Base-by-base conservation (phyloP, 1,140 invertebrate genomes). In the Drosophila rufa region DNA sequence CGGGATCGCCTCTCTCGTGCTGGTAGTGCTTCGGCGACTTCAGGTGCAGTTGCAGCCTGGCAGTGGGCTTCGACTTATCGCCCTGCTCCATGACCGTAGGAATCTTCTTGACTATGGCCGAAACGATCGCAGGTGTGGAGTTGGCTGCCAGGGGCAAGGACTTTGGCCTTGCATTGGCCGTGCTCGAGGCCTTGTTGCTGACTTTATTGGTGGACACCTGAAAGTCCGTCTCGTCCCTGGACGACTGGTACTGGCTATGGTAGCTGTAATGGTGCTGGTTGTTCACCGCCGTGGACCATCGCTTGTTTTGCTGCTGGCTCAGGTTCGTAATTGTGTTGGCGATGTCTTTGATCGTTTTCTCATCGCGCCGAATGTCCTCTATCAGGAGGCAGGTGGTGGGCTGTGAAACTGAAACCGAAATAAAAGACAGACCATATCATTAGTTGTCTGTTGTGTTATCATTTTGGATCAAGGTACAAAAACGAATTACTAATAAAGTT, bases 1-100 rank as follows among this genome's bases (percentile, higher is more conserved):
- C 97, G 12, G 97, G 97, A 92, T 97, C 96, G n/a, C 96, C 96
- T 33, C 96, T 94, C 58, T 95, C 95, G 42, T 91, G 91, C 19
- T 91, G 82, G 19, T 92, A 87, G 4, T 91, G 69, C 40, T 92
- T 75, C 8, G 81, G 66, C 17, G 83, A 80, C 50, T 92, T 92
- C 22, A 91, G 47, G 14, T 91, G 90, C 46, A 91, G 25, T 46
- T 92, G 82, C 36, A 87, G 62, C 14, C 77, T 55, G 43, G 55
- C 57, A 22, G 56, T 51, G 15, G 75, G 45, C 42, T 78, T 71
- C 3, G 75, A 73, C 8, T 43, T 51, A 4, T 66, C 73, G 33
- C 80, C 82, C 61, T 77, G 59, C 48, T 87, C 91, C 77, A 92
- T 22, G 1, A 92, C 92, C 14, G 92, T 86, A 53, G 92, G 92